These are phyloP conservation scores for Sanderia malayensis DNA, from an alignment of 30 jellyfish, hydroid and myxozoan species.

Conservation along the genomic window DNA sequence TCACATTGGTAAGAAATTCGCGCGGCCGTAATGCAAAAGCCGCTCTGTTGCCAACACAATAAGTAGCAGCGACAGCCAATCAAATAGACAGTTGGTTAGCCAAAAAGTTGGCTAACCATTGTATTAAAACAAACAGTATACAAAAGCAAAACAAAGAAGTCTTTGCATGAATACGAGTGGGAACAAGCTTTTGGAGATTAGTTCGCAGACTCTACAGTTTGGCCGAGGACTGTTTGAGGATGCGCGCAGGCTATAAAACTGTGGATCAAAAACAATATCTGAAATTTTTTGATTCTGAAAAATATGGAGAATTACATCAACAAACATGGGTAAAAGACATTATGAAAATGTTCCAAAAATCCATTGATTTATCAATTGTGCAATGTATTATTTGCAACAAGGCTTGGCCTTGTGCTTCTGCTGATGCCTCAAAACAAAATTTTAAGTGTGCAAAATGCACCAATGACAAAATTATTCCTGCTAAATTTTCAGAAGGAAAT, in stretches of 20 bases:
- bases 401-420: no score
- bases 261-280: background rate
- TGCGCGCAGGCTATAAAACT: background rate
- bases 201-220: background rate
- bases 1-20: background rate
- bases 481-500: no score
- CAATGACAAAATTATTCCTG: no score
- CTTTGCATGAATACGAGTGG: background rate
- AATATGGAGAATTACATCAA: background rate
- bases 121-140: background rate
- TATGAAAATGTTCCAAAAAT: no score
- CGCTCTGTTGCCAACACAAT: conserved; percentile 1
- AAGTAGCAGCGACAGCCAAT: background rate
- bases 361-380: no score
- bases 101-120: background rate
- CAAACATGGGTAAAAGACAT: no score
- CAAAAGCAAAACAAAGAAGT: background rate
- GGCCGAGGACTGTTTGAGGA: background rate
- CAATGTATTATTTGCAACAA: no score
- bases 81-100: background rate
- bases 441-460: no score
- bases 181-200: background rate
- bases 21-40: background rate
- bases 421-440: no score
- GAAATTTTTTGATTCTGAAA: background rate